These are phyloP conservation scores for Leiothrix lutea DNA, from an alignment of 2,113 vertebrate species.

Conservation along the genomic window DNA sequence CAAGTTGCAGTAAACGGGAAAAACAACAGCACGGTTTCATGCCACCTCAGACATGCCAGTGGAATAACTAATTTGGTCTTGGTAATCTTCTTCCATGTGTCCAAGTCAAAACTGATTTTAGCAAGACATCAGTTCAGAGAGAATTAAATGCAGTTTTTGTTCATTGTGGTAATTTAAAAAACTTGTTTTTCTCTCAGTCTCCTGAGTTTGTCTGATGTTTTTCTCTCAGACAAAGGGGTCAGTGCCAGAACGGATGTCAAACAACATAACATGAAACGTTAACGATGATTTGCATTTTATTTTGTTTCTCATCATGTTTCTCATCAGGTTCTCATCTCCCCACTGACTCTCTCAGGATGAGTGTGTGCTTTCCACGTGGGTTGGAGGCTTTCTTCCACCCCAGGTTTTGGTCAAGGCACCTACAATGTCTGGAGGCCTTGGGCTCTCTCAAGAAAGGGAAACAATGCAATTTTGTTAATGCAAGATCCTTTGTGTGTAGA, in stretches of 20 bases:
- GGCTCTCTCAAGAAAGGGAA: not conserved
- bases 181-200: not conserved
- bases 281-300: not conserved
- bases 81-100: not conserved
- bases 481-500: not conserved
- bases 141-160: not conserved
- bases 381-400: not conserved
- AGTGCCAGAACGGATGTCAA: not conserved
- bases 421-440: not conserved
- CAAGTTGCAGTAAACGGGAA: not conserved
- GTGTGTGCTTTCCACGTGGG: fast-evolving
- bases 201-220: not conserved
- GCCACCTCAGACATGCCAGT: not conserved
- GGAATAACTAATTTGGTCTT: not conserved
- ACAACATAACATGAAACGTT: not conserved
- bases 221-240: not conserved
- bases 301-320: not conserved
- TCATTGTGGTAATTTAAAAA: not conserved
- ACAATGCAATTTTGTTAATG: not conserved
- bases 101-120: not conserved
- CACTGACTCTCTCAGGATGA: not conserved
- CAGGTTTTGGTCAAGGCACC: not conserved
- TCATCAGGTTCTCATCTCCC: not conserved
- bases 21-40: not conserved
- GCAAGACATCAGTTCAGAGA: not conserved